phyloP scores from a whole-genome alignment of 2,797 vertebrate species.

The Coilia nasus region DNA sequence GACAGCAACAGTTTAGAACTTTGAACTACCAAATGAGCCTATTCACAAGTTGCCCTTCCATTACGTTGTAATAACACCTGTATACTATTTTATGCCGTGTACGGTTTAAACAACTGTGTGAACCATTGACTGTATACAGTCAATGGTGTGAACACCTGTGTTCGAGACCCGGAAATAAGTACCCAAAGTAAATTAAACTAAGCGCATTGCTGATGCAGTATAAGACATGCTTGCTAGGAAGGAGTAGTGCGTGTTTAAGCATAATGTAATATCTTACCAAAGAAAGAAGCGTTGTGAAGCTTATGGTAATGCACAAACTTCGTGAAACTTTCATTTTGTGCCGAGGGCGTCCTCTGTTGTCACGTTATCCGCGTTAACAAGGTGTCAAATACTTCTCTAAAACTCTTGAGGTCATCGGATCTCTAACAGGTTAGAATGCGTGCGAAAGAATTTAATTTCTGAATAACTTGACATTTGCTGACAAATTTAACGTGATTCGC shows the following conservation, averaged over 20 bases:
- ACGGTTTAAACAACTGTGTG: background rate
- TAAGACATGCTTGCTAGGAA: background rate
- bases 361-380: background rate
- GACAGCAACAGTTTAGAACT: too few relatives aligned
- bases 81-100: background rate
- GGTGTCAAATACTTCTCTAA: background rate
- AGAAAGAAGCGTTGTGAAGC: background rate
- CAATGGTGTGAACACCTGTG: too few relatives aligned
- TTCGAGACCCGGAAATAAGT: slow-evolving; percentile 4
- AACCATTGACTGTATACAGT: background rate
- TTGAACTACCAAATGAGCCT: too few relatives aligned
- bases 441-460: background rate
- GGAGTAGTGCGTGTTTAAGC: background rate
- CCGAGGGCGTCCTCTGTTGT: background rate
- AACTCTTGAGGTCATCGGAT: background rate
- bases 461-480: slow-evolving; percentile 11
- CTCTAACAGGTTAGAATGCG: background rate
- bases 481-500: background rate
- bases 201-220: background rate
- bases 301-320: slow-evolving; percentile 30
- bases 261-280: slow-evolving; percentile 45
- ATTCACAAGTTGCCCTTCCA: background rate
- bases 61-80: background rate
- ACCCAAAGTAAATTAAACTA: background rate
- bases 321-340: slow-evolving; percentile 31